Evolutionary conservation across 1,140 invertebrate species (phyloP), one percentile per base, ranked within the genome.

Genomic region (Ectropis grisescens): DNA sequence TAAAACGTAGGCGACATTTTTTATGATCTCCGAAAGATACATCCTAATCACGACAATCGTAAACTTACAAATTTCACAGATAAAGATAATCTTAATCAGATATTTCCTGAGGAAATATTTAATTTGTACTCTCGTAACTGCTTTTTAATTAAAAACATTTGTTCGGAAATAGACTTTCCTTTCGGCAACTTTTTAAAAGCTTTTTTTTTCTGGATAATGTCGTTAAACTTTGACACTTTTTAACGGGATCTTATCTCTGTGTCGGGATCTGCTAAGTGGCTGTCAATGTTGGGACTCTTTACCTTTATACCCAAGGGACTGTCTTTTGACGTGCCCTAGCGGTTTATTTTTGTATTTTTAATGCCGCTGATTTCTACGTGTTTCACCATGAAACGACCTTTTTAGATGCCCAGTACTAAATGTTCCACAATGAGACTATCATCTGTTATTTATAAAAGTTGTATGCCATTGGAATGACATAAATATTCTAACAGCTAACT

Each of bases 161-260:
- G 39, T 33, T 30, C 26, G 7, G 36, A 52, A 52, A 54, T 32
- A 58, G 36, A 33, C 16, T 38, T 25, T 26, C 23, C 11, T 33
- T 41, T 41, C 38, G 41, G 27, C 33, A 29, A 37, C 50, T 50
- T 58, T 58, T 56, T 52, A 50, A 49, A n/a, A n/a, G n/a, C n/a
- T n/a, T 37, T 37, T 58, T 64, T 66, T 71, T 55, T 56, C 47
- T 15, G 22, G 39, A 33, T 48, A 46, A 61, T 61, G 51, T 57
- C 59, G 60, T 65, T 70, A 69, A 60, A 52, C 47, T 60, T 66
- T 64, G 66, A 66, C 64, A 60, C 60, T 58, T 70, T 67, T 68
- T 68, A 64, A 64, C 37, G 16, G 25, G 10, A 26, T 26, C 24
- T 19, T 19, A 19, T 19, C 16, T 19, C 3, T 19, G 3, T 19